Percentiles rank a stretch among this genome's conserved stretches.
These are phyloP conservation scores for Ectropis grisescens DNA, from an alignment of 1,140 invertebrate genomes.

Conservation along the genomic window DNA sequence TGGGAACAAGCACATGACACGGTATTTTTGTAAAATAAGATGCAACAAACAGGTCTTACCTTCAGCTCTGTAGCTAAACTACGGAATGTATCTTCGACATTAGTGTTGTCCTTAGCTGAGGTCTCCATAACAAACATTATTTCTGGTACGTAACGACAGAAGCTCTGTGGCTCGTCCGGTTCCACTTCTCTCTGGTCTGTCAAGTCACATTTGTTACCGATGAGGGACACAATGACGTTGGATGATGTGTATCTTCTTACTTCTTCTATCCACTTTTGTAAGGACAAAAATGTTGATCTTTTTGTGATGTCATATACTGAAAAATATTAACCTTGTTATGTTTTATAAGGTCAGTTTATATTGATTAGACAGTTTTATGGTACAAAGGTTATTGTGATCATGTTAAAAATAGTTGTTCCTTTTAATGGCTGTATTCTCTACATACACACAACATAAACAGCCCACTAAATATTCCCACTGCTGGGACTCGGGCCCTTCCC, in stretches of 20 bases:
- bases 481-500: no score
- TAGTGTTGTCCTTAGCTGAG: slow-evolving; percentile 94
- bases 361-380: no score
- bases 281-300: slow-evolving; percentile 87
- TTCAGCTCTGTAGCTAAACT: slow-evolving; percentile 90
- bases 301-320: slow-evolving; percentile 96
- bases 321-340: no score
- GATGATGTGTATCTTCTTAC: slow-evolving; percentile 92
- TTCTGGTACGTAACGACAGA: slow-evolving; percentile 87
- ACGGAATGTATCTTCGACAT: slow-evolving; percentile 92
- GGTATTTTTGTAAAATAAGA: no score
- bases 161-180: slow-evolving; percentile 84
- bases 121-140: slow-evolving; percentile 90
- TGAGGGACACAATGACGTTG: slow-evolving; percentile 89
- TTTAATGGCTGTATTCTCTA: no score
- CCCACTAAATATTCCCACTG: no score
- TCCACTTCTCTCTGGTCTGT: slow-evolving; percentile 86
- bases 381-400: no score
- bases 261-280: slow-evolving; percentile 95
- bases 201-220: slow-evolving; percentile 94
- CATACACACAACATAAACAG: no score
- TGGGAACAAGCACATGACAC: no score
- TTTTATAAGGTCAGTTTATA: no score
- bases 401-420: no score
- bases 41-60: no score